Conservation (phyloP, 1,140 invertebrate species). For the Thalassaphorura encarpata region DNA sequence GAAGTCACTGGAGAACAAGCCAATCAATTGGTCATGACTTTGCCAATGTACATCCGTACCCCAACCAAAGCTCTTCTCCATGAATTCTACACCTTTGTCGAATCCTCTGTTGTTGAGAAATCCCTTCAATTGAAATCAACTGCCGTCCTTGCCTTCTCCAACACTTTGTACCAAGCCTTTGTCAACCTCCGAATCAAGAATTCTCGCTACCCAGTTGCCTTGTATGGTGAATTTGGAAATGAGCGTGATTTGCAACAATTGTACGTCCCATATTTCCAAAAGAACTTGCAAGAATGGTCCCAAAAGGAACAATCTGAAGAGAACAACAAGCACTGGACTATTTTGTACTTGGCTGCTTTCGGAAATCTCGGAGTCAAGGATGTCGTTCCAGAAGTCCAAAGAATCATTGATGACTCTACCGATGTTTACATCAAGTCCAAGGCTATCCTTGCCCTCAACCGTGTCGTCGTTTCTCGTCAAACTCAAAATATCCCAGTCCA, state of each 20-base stretch:
- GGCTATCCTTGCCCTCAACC: slow-evolving; percentile 30
- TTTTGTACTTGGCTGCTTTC: slow-evolving; percentile 24
- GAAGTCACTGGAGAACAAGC: slow-evolving; percentile 26
- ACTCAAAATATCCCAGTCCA: slow-evolving; percentile 4
- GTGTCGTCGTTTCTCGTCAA: slow-evolving; percentile 18
- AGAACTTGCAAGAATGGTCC: slow-evolving; percentile 10
- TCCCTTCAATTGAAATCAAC: slow-evolving; percentile 26
- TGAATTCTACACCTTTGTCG: slow-evolving; percentile 8
- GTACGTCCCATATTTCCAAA: slow-evolving; percentile 22
- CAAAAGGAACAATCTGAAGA: background rate
- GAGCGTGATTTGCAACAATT: slow-evolving; percentile 12
- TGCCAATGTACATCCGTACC: slow-evolving; percentile 28
- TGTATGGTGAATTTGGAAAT: slow-evolving; percentile 33
- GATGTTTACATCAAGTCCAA: slow-evolving; percentile 24
- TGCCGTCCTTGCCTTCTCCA: slow-evolving; percentile 25
- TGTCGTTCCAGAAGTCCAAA: slow-evolving; percentile 24
- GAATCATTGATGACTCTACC: slow-evolving; percentile 25
- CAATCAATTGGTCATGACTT: slow-evolving; percentile 24
- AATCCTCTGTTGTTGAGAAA: background rate
- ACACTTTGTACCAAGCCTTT: slow-evolving; percentile 31
- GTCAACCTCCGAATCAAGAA: slow-evolving; percentile 27
- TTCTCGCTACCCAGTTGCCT: slow-evolving; percentile 29
- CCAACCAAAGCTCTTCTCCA: slow-evolving; percentile 30
- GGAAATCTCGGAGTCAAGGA: slow-evolving; percentile 32
- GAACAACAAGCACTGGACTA: slow-evolving; percentile 9